Evolutionary conservation across 1,140 invertebrate species (phyloP).

Genomic region (Drosophila carrolli): DNA sequence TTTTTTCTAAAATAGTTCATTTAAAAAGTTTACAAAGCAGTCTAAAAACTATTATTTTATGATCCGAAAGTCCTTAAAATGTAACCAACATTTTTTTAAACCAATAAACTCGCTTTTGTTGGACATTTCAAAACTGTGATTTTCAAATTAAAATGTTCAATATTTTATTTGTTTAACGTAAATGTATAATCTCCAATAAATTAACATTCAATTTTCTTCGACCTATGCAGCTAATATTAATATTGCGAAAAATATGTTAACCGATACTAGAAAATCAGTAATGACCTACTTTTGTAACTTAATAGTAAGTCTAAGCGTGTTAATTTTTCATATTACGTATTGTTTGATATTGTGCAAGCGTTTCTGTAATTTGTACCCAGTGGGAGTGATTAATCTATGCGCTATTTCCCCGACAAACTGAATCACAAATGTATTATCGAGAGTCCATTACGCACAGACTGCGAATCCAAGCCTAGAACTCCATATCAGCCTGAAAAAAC

Average conservation of each 20-base stretch:
- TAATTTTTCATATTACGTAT: constrained; percentile 20
- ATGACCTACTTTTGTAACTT: constrained; percentile 23
- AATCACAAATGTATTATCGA: constrained; percentile 16
- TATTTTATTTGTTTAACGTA: neutral
- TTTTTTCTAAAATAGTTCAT: constrained; percentile 11
- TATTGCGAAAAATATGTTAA: constrained; percentile 4
- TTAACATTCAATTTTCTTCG: neutral
- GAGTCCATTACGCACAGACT: constrained; percentile 8
- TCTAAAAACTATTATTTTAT: no score
- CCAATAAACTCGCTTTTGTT: no score
- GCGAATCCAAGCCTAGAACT: constrained; percentile 8
- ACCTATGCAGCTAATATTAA: neutral
- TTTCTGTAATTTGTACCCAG: constrained; percentile 6
- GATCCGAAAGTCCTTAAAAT: neutral
- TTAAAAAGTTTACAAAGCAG: neutral
- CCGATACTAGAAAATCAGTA: neutral
- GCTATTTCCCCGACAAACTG: neutral
- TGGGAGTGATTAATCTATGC: constrained; percentile 1
- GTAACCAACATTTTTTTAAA: no score
- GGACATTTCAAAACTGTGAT: neutral
- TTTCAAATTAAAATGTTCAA: neutral
- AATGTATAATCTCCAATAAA: neutral
- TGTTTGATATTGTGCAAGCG: constrained; percentile 15
- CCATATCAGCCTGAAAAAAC: constrained; percentile 38
- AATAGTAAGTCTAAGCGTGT: constrained; percentile 3